A percentile compares a stretch with the other conserved stretches of the same genome.
These are phyloP conservation scores for Megaceryle torquata DNA, from an alignment of 2,113 vertebrate genomes.

Conservation along the genomic window DNA sequence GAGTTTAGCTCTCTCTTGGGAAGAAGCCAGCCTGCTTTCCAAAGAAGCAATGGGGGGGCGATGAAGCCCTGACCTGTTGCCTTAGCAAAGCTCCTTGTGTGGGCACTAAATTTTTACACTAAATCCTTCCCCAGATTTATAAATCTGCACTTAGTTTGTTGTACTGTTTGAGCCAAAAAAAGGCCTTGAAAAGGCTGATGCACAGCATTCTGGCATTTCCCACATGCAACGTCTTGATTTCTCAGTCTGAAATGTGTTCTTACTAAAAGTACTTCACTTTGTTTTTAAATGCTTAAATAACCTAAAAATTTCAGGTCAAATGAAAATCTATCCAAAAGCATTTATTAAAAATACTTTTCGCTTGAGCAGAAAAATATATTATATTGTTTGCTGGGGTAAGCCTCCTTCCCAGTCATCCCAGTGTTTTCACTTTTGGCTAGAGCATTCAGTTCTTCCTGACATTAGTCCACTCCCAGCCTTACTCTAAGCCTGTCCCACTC, in stretches of 20 bases:
- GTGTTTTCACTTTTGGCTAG: background rate
- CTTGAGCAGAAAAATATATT: constrained; percentile 2
- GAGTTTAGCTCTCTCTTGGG: constrained; percentile 30
- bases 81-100: constrained; percentile 24
- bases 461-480: background rate
- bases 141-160: constrained; percentile 11
- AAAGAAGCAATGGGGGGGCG: background rate
- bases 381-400: background rate
- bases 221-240: background rate
- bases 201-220: background rate
- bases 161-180: background rate
- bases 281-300: constrained; percentile 35
- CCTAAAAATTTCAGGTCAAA: constrained; percentile 10
- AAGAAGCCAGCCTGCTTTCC: background rate
- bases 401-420: background rate
- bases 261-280: background rate
- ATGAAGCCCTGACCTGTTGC: background rate
- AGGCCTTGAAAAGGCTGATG: background rate
- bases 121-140: background rate
- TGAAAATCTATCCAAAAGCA: background rate
- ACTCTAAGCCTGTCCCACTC: background rate
- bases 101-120: background rate
- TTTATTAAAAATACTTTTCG: constrained; percentile 46
- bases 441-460: background rate
- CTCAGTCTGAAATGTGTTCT: background rate